A percentile compares a stretch with the other conserved stretches of the same genome.
Evolutionary conservation across 2,113 vertebrate species (phyloP).

Genomic region (Heterotilapia buettikoferi): DNA sequence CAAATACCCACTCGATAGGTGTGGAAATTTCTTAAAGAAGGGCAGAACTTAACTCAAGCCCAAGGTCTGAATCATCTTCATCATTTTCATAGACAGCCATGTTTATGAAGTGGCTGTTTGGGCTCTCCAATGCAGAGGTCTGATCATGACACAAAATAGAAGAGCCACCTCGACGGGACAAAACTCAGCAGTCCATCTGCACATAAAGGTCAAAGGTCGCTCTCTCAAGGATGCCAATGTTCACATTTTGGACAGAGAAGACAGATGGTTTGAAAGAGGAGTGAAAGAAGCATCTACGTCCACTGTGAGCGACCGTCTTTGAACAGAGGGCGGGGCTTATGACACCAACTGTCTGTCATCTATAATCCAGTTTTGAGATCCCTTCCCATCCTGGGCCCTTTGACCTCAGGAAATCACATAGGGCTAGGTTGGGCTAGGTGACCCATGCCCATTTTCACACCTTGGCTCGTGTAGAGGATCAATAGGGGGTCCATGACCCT

Average conservation of each 20-base stretch:
- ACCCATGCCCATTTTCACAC: too few species aligned
- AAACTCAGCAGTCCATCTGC: not conserved
- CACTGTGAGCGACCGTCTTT: accelerated
- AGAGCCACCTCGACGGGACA: not conserved
- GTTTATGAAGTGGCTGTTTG: not conserved
- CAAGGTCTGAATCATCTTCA: not conserved
- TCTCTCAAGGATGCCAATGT: accelerated
- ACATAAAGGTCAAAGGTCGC: not conserved
- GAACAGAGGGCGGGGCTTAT: too few species aligned
- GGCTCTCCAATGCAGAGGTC: not conserved
- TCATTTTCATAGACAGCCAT: not conserved
- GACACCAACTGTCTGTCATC: too few species aligned
- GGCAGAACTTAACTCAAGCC: not conserved
- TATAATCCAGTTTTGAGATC: too few species aligned
- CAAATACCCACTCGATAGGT: not conserved
- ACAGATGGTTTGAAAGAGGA: not conserved
- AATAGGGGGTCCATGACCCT: not conserved
- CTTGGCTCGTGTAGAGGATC: not conserved
- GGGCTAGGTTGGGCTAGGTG: too few species aligned
- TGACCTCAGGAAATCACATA: too few species aligned
- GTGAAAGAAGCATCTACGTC: not conserved
- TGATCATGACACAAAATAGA: not conserved
- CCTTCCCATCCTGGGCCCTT: too few species aligned
- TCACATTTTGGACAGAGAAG: not conserved
- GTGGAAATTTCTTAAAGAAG: not conserved